Evolutionary conservation across 2,888 invertebrate genomes (phyloP), one percentile per base, ranked within the genome.

Genomic region (Eurytoma californica): DNA sequence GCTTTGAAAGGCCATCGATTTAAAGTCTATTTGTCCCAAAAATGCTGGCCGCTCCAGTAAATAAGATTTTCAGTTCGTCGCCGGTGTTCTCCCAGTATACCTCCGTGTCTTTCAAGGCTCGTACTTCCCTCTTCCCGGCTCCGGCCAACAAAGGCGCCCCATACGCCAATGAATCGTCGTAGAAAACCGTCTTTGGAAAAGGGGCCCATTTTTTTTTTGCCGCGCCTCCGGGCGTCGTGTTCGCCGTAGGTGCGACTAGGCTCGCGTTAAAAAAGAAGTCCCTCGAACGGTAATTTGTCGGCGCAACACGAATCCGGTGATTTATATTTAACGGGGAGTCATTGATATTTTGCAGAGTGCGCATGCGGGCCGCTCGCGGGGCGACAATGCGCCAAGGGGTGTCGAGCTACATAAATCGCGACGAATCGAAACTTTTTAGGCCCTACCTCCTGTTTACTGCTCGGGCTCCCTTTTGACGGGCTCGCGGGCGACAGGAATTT

Each of bases 271-370:
- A 72, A 72, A 72, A 74, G 73, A 28, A 61, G 14, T 39, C 67
- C 55, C 28, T 75, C 61, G 72, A 61, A 61, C 75, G 63, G 75
- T 76, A 80, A 80, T 80, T 80, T 79, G 75, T 80, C 72, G 75
- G 20, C n/a, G 72, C 53, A 79, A 75, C 28, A 14, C 74, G 70
- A 79, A 69, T 49, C 75, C 61, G 20, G 16, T 80, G 79, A 80
- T 80, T 80, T 80, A 72, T 80, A 57, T 18, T 68, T 67, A 7
- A 24, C 39, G 13, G 30, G 39, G 39, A 72, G 73, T 69, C 69
- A 63, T 72, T 76, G 79, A 76, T 80, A 68, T 60, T 75, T 39
- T 39, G 39, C 39, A 39, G 39, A 39, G 39, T 4, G 39, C 9
- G 1, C 39, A 39, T 79, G 47, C 57, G 18, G 24, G 65, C 24